Evolutionary conservation across 2,888 invertebrate species (phyloP), one percentile per base, ranked within the genome.

Genomic region (Archaeoteleia sp.): DNA sequence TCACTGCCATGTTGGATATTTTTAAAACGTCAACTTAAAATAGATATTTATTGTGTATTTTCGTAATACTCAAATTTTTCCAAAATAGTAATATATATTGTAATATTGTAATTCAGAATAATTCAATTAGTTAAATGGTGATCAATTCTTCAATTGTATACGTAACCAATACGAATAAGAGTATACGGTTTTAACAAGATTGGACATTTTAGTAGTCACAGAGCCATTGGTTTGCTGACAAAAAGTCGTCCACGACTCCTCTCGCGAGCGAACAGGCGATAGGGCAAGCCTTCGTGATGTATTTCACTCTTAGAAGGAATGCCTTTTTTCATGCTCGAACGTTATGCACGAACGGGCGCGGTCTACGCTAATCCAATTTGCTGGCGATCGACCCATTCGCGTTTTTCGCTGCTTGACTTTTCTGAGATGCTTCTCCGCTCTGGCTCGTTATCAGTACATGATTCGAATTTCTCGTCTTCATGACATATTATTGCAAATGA

Each of bases 311-410:
- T 53, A 40, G 45, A 55, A 51, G 40, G 54, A 55, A 45, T 63
- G 48, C 49, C 35, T 48, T 65, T 65, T 65, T 65, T 58, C 42
- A 48, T 43, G 39, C 35, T 61, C 60, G 39, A 39, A 48, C 55
- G 53, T 62, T 67, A 57, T 57, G 45, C 34, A 32, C 46, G 48
- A 57, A 45, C 60, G 29, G 60, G 60, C 29, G 60, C 49, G 49
- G 60, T 51, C 42, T 32, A 29, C 43, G 60, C 43, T 60, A 60
- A 60, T 60, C 62, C 62, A 62, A 62, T 54, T 62, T 62, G 30
- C 54, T 42, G 29, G 42, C 49, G 49, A 63, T 63, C 63, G 48
- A 55, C 54, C 42, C 48, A 42, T 42, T 63, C 30, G 43, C 48
- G 55, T 63, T 63, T 55, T 54, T 49, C 48, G 15, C 23, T 17